Evolutionary conservation across 1,140 invertebrate genomes (phyloP), one percentile per base, ranked within the genome.

Genomic region (Hormaphis cornu): DNA sequence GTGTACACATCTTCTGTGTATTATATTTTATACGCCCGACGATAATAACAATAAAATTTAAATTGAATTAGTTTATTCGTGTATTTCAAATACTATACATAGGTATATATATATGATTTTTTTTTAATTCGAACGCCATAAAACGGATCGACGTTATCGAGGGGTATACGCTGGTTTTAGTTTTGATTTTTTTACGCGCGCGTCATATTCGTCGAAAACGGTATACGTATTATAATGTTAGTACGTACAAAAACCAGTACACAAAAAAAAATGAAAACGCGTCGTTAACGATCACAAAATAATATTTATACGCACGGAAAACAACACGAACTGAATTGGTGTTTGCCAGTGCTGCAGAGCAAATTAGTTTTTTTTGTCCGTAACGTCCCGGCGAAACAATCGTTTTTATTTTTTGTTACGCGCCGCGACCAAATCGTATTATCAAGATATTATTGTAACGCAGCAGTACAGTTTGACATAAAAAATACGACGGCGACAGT

Each of bases 21-120:
- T 20, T 7, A 16, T 52, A 5, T 26, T n/a, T 6, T 24, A 2
- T 35, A 28, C 16, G 10, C 18, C n/a, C 20, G 22, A 24, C 20
- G 22, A 58, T 40, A 58, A 58, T 58, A 58, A 58, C 54, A 58
- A 58, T 58, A 58, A 58, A 58, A 58, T 58, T 37, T 58, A 58
- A 58, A 58, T 58, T 58, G 54, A 58, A 58, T 58, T 58, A 58
- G 33, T 58, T 58, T 58, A 40, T 24, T 24, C 54, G 35, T 7
- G 14, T n/a, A n/a, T n/a, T n/a, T n/a, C n/a, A n/a, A n/a, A n/a
- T n/a, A n/a, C n/a, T n/a, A 35, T 58, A 20, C 5, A 58, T n/a
- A 14, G 33, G 35, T 20, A 12, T 56, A 37, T 58, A n/a, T 37
- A 24, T 56, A 0, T 37, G 16, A n/a, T n/a, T n/a, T n/a, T 58